A percentile compares a stretch with the other conserved stretches of the same genome.
Conservation (phyloP, 2,113 vertebrate genomes). For the Gadus macrocephalus region DNA sequence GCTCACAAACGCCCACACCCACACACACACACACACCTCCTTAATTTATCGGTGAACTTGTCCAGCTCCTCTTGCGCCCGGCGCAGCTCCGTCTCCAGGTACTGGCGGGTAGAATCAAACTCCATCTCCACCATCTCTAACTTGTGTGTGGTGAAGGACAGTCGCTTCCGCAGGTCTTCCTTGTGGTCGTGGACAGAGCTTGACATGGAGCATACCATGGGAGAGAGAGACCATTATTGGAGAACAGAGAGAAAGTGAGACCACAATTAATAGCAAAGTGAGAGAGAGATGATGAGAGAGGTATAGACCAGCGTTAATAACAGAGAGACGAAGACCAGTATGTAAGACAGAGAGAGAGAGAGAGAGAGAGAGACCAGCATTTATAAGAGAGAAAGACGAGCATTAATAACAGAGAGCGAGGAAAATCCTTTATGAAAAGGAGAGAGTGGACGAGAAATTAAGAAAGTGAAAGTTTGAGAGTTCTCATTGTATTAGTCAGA, state of each 20-base stretch:
- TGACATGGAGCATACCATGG: conserved; percentile 30
- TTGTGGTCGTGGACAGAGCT: conserved; percentile 95
- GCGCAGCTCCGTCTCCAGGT: conserved; percentile 91
- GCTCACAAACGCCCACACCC: not conserved
- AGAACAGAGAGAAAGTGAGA: conserved; percentile 8
- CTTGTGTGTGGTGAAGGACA: conserved; percentile 90
- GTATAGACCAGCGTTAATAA: not conserved
- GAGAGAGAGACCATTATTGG: not conserved
- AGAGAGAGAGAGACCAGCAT: conserved; percentile 3
- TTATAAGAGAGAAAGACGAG: too few relatives aligned
- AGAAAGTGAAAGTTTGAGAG: too few relatives aligned
- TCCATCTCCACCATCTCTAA: conserved; percentile 93
- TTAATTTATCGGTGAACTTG: conserved; percentile 93
- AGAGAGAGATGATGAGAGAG: not conserved
- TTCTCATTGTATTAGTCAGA: too few relatives aligned
- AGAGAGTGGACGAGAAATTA: not conserved
- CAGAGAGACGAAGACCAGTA: not conserved
- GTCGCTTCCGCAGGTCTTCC: conserved; percentile 91
- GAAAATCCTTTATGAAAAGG: not conserved
- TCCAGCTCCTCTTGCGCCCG: conserved; percentile 94
- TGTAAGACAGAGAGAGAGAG: not conserved
- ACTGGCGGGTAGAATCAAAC: conserved; percentile 91
- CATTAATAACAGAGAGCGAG: too few relatives aligned
- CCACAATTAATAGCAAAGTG: too few relatives aligned
- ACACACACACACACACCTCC: conserved; percentile 72